A percentile compares a stretch with the other conserved stretches of the same genome.
phyloP scores from a whole-genome alignment of 2,113 vertebrate genomes.

The Hippocampus barbouri region DNA sequence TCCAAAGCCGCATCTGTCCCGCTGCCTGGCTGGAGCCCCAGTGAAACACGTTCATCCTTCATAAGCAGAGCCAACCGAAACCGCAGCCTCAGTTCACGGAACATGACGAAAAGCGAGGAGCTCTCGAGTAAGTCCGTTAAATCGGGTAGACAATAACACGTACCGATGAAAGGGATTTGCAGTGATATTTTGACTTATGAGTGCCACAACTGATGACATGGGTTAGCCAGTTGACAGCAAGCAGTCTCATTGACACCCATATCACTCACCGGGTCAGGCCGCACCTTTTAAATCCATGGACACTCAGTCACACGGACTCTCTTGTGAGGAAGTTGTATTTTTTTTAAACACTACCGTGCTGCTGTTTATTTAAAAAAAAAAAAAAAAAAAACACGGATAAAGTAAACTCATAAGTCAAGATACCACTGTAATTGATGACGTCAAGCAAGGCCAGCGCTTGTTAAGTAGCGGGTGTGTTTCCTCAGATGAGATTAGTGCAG shows the following conservation, averaged over 20 bases:
- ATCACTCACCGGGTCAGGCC: no score
- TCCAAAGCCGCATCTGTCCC: conserved; percentile 88
- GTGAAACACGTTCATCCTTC: conserved; percentile 92
- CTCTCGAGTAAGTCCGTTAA: conserved; percentile 79
- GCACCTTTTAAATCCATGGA: no score
- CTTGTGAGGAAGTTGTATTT: no score
- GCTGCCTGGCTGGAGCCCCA: conserved; percentile 94
- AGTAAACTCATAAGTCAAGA: background rate
- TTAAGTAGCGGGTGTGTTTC: background rate
- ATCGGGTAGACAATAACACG: background rate
- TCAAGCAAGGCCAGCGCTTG: background rate
- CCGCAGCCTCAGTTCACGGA: conserved; percentile 85
- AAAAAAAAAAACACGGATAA: no score
- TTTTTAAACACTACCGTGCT: no score
- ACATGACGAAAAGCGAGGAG: conserved; percentile 91
- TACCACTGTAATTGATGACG: background rate
- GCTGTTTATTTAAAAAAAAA: no score
- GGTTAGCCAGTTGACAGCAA: no score
- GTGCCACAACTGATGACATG: background rate
- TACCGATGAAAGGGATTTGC: background rate
- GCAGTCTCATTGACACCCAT: no score
- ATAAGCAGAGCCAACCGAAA: conserved; percentile 92
- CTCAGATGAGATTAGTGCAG: conserved; percentile 94
- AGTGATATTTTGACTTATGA: background rate
- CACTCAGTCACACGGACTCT: no score